Evolutionary conservation across 1,140 invertebrate genomes (phyloP).

Genomic region (Oryctes rhinoceros): DNA sequence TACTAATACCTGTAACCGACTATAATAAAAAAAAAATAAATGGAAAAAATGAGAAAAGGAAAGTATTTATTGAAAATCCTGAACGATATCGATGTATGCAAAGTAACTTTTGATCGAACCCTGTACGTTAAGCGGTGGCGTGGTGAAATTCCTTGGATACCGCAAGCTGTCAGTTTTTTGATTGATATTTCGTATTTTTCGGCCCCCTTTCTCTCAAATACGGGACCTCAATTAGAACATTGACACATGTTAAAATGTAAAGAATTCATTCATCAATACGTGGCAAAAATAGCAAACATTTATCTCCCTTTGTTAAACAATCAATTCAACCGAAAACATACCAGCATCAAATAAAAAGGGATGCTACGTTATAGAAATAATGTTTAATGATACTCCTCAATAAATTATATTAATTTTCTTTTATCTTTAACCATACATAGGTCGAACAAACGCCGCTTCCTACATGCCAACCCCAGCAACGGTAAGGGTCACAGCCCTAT

Average conservation of each 20-base stretch:
- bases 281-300: no score
- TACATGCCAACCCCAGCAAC: constrained; percentile 74
- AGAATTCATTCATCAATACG: no score
- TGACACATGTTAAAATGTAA: no score
- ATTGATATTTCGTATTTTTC: no score
- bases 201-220: no score
- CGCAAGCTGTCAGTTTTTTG: not conserved
- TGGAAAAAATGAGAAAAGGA: not conserved
- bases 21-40: not conserved
- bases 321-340: no score
- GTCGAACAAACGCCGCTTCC: constrained; percentile 56
- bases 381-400: no score
- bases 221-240: no score
- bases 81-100: not conserved
- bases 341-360: no score
- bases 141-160: not conserved
- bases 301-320: no score
- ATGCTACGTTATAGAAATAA: no score
- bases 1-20: not conserved
- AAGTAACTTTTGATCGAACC: not conserved
- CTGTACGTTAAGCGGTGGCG: not conserved
- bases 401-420: not conserved
- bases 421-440: constrained; percentile 44
- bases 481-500: constrained; percentile 72
- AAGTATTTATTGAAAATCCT: not conserved